Percentiles rank a stretch among this genome's conserved stretches.
Evolutionary conservation across 2,113 vertebrate species (phyloP).

Genomic region (Brachypodius melanocephalos): DNA sequence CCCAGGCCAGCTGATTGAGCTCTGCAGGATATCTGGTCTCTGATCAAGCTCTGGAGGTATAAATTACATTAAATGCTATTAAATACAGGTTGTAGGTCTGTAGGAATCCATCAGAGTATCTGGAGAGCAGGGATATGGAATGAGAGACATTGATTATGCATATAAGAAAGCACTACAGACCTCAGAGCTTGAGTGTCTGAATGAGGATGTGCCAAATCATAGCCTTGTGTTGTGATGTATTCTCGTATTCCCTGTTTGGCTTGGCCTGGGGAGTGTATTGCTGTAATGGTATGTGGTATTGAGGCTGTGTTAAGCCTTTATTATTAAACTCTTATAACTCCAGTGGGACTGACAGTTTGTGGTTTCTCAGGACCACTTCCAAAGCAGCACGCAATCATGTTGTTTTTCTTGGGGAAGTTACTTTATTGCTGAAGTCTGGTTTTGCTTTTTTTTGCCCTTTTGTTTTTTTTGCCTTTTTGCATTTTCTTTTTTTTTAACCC

Average conservation of each 20-base stretch:
- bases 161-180: not conserved
- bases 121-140: not conserved
- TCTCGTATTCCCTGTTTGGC: not conserved
- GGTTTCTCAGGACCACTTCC: conserved; percentile 61
- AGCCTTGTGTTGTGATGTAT: not conserved
- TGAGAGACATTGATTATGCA: not conserved
- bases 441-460: not conserved
- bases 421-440: conserved; percentile 24
- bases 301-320: conserved; percentile 38
- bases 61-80: not conserved
- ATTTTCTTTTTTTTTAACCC: not conserved
- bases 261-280: conserved; percentile 1
- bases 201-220: not conserved
- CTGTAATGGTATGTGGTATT: conserved; percentile 27
- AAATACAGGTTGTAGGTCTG: not conserved
- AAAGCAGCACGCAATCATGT: not conserved
- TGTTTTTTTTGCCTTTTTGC: no score
- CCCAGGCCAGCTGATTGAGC: not conserved
- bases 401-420: not conserved
- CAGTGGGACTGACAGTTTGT: conserved; percentile 48
- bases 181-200: not conserved
- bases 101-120: not conserved
- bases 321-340: conserved; percentile 61
- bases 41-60: not conserved
- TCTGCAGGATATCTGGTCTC: not conserved